These are phyloP conservation scores for Stenoptilia bipunctidactyla DNA, from an alignment of 2,888 invertebrate species.

Conservation along the genomic window DNA sequence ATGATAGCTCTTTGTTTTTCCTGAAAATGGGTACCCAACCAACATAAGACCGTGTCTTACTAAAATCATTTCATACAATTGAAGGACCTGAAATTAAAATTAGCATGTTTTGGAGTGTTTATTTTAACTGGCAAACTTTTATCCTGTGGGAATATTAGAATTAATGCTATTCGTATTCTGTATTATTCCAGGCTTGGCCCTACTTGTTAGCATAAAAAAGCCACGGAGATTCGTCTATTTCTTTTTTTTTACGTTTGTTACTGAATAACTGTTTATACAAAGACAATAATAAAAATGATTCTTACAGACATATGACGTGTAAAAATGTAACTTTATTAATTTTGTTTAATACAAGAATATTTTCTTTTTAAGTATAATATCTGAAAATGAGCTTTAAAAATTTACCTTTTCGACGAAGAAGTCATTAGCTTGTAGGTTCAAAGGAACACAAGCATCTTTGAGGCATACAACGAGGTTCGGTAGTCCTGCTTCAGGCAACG, in stretches of 20 bases:
- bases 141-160: too few species aligned
- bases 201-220: too few species aligned
- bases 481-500: slow-evolving; percentile 84
- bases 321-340: too few species aligned
- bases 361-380: background rate
- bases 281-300: too few species aligned
- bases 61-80: slow-evolving; percentile 95
- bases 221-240: too few species aligned
- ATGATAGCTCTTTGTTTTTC: slow-evolving; percentile 89
- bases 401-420: slow-evolving; percentile 84
- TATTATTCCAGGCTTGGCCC: too few species aligned
- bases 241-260: too few species aligned
- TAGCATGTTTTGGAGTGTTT: too few species aligned
- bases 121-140: too few species aligned
- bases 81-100: slow-evolving; percentile 44
- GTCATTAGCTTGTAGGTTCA: slow-evolving; percentile 86
- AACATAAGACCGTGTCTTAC: slow-evolving; percentile 96
- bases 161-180: too few species aligned
- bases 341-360: slow-evolving; percentile 3
- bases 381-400: slow-evolving; percentile 27
- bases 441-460: slow-evolving; percentile 74
- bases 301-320: too few species aligned
- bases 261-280: too few species aligned
- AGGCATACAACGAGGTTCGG: slow-evolving; percentile 58
- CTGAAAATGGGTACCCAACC: slow-evolving; percentile 92